Evolutionary conservation across 2,113 vertebrate genomes (phyloP), one percentile per base, ranked within the genome.

Genomic region (Lophotis ruficrista): DNA sequence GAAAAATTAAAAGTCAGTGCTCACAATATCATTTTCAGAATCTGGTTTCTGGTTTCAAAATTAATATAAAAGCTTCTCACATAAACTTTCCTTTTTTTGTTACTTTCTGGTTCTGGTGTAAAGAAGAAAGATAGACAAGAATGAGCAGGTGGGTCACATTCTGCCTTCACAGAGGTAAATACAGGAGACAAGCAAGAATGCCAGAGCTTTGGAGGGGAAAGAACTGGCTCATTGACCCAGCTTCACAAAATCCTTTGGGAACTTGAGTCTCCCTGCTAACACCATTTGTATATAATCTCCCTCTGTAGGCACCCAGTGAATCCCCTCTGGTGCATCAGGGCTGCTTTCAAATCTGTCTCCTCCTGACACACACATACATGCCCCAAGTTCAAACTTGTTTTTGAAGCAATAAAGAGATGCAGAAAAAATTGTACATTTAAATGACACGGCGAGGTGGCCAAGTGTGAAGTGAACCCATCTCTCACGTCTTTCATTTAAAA

Each of bases 351-450:
- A 96, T 76, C 94, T 71, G 81, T 93, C 96, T 94, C 72, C 91
- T 61, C 93, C 87, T 94, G 90, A 94, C 94, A 90, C 87, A 82
- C 81, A 79, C 93, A 85, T 84, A 89, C 89, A 43, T 94, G 95
- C 94, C 96, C 91, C 81, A 94, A 95, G 93, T 95, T 96, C 90
- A 96, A 96, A 96, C 87, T 91, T 95, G 95, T 62, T 95, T 95
- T 96, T 94, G 93, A 96, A 96, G 91, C 94, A 93, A 93, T 96
- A 96, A 97, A 97, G 95, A 96, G 94, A 97, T 90, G 94, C 83
- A 83, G 93, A 92, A 93, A 93, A 95, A 91, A 93, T 58, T 37
- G 87, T 81, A 94, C 94, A 92, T 94, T 94, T 95, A 97, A 96
- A 96, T 96, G 95, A 96, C 95, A 95, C 14, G 17, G 93, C 3